Evolutionary conservation across 2,797 vertebrate genomes (phyloP).

Genomic region (Falco columbarius): DNA sequence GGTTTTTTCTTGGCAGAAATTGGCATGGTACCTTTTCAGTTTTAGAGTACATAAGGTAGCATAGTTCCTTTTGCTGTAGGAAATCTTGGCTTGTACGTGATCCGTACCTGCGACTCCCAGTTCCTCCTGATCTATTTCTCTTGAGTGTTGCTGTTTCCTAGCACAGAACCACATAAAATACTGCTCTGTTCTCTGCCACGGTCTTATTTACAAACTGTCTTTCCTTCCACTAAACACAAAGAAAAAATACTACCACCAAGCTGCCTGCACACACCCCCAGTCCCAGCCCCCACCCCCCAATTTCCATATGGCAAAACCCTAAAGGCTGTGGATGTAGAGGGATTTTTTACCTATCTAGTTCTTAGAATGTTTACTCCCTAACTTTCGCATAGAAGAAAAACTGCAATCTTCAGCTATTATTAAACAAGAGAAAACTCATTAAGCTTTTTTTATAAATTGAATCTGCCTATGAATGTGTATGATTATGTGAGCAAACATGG

Average conservation of each 20-base stretch:
- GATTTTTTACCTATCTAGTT: not conserved
- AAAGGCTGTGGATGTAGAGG: fast-evolving
- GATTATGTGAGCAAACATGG: not conserved
- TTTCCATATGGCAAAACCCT: not conserved
- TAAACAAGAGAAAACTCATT: not conserved
- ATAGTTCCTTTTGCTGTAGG: not conserved
- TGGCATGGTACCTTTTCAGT: not conserved
- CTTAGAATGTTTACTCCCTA: not conserved
- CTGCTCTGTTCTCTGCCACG: not conserved
- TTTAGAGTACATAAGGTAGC: not conserved
- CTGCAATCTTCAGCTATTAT: not conserved
- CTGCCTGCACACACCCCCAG: too few relatives aligned
- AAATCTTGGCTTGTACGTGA: not conserved
- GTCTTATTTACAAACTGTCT: not conserved
- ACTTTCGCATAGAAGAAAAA: not conserved
- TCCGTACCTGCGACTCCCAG: not conserved
- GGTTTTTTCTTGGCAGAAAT: not conserved
- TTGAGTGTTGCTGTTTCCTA: not conserved
- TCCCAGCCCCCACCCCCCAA: not conserved
- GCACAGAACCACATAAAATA: not conserved
- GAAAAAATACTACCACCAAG: not conserved
- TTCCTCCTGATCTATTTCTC: not conserved
- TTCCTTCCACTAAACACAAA: not conserved
- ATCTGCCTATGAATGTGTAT: not conserved
- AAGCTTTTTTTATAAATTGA: not conserved